phyloP scores from a whole-genome alignment of 2,888 invertebrate genomes.

The Yponomeuta plumbellus region DNA sequence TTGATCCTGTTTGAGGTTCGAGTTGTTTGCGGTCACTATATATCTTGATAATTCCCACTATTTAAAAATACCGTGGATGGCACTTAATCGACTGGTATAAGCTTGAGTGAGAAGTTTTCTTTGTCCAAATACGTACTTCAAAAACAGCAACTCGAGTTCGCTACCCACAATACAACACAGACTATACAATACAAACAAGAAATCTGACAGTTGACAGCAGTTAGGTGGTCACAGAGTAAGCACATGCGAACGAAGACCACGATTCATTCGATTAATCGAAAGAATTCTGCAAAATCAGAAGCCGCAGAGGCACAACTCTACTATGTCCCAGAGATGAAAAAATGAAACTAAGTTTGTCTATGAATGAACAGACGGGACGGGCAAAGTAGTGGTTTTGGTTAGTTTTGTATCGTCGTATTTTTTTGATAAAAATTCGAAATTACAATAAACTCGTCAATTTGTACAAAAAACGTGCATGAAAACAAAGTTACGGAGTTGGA shows the following conservation, averaged over 20 bases:
- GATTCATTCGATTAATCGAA: background rate
- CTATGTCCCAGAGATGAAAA: background rate
- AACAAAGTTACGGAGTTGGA: background rate
- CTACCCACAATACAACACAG: too few relatives aligned
- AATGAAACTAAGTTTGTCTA: background rate
- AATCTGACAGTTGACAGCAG: too few relatives aligned
- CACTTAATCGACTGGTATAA: background rate
- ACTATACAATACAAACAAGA: too few relatives aligned
- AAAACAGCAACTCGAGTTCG: too few relatives aligned
- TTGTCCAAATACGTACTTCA: too few relatives aligned
- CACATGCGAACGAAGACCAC: background rate
- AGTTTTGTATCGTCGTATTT: slow-evolving; percentile 21
- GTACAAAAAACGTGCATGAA: background rate
- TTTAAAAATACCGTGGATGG: background rate
- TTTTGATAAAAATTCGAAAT: slow-evolving; percentile 14
- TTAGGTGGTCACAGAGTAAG: background rate
- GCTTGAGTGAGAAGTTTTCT: too few relatives aligned
- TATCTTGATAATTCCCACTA: background rate
- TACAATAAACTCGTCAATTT: background rate
- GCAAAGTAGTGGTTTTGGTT: slow-evolving; percentile 13
- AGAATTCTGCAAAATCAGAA: too few relatives aligned
- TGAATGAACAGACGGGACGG: background rate
- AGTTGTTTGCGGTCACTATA: background rate
- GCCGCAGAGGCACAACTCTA: background rate
- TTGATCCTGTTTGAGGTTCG: background rate